These are phyloP conservation scores for Agrilus mali DNA, from an alignment of 2,888 invertebrate genomes.

Conservation along the genomic window DNA sequence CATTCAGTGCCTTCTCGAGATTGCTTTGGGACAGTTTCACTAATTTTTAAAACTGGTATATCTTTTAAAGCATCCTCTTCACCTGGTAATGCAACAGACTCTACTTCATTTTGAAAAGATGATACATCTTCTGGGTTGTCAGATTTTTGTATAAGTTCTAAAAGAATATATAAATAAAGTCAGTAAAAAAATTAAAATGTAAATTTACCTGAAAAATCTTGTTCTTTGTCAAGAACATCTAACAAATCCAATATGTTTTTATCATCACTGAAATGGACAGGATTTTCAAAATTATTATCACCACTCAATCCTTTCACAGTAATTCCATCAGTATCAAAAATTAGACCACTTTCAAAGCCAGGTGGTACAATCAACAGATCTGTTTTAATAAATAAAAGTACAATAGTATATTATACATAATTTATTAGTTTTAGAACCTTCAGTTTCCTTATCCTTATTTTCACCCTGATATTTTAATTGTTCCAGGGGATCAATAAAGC, in stretches of 20 bases:
- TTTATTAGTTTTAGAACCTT: constrained; percentile 1
- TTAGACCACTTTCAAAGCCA: constrained; percentile 47
- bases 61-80: constrained; percentile 29
- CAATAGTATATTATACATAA: neutral
- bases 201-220: constrained; percentile 42
- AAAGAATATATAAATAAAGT: constrained; percentile 5
- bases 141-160: constrained; percentile 12
- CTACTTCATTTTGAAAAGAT: constrained; percentile 12
- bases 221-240: constrained; percentile 47
- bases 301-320: constrained; percentile 33
- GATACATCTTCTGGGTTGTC: constrained; percentile 11
- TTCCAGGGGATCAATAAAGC: constrained; percentile 43
- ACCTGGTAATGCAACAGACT: constrained; percentile 17
- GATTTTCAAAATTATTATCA: neutral
- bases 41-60: constrained; percentile 57
- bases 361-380: constrained; percentile 44
- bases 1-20: constrained; percentile 52
- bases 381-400: constrained; percentile 11
- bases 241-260: constrained; percentile 42
- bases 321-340: constrained; percentile 43
- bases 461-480: constrained; percentile 28
- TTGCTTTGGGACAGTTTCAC: constrained; percentile 30
- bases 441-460: constrained; percentile 1
- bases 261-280: constrained; percentile 14
- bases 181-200: neutral